Percentiles rank a stretch among this genome's conserved stretches.
These are phyloP conservation scores for Drosophila paramelanica DNA, from an alignment of 2,888 invertebrate species.

Conservation along the genomic window DNA sequence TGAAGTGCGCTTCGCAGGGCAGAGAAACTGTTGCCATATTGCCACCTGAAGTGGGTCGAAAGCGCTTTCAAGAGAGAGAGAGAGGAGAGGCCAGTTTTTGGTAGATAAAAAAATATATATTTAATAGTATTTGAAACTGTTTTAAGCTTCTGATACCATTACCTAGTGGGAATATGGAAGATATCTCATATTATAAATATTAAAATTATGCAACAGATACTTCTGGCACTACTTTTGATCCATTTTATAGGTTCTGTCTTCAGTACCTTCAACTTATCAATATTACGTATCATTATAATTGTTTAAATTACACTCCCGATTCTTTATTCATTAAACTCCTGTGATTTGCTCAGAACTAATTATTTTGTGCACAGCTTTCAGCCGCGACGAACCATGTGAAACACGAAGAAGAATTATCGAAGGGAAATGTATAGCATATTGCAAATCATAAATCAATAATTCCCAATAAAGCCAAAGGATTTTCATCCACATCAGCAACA, in stretches of 20 bases:
- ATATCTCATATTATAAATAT: no score
- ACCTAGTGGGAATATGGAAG: neutral
- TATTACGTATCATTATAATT: neutral
- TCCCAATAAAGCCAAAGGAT: slow-evolving; percentile 64
- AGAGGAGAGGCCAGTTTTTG: neutral
- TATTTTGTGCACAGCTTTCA: neutral
- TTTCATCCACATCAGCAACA: slow-evolving; percentile 49
- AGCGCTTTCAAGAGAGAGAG: slow-evolving; percentile 3
- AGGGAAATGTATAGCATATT: slow-evolving; percentile 38
- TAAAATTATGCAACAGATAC: no score
- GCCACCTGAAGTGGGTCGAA: slow-evolving; percentile 20
- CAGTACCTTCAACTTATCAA: no score
- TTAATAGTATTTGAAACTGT: slow-evolving; percentile 3
- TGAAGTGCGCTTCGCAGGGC: slow-evolving; percentile 58
- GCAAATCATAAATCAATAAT: slow-evolving; percentile 73
- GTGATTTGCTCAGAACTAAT: neutral
- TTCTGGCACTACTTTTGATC: no score
- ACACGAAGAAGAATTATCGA: neutral
- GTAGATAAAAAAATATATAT: slow-evolving; percentile 1
- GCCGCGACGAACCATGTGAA: neutral
- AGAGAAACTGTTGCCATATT: slow-evolving; percentile 43
- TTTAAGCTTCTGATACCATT: neutral
- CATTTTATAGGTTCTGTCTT: no score
- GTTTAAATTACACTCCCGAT: no score
- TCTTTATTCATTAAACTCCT: neutral